Evolutionary conservation across 2,113 vertebrate genomes (phyloP).

Genomic region (Lanius collurio): DNA sequence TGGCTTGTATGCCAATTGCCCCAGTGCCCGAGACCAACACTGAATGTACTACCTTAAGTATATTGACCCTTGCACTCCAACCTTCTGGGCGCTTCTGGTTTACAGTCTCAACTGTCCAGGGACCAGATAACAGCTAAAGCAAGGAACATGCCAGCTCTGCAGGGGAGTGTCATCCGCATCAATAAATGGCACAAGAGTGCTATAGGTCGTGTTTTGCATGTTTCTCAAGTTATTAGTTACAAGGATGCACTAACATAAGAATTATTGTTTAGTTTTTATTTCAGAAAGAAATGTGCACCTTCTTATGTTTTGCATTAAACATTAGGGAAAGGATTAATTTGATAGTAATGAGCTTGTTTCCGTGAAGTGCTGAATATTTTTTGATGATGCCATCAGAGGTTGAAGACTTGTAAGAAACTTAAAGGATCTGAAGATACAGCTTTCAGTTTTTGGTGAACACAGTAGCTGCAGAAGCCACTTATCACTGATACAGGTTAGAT

Average conservation of each 20-base stretch:
- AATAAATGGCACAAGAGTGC: neutral
- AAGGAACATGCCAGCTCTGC: neutral
- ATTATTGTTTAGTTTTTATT: neutral
- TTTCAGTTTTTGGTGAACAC: neutral
- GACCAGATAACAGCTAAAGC: neutral
- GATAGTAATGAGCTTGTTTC: neutral
- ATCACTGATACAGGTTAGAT: neutral
- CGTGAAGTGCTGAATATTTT: neutral
- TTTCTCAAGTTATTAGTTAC: neutral
- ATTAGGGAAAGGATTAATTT: neutral
- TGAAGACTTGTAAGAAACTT: neutral
- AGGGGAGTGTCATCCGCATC: neutral
- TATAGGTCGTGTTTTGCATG: neutral
- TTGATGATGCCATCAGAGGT: neutral
- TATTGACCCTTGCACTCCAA: slow-evolving; percentile 40
- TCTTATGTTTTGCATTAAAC: neutral
- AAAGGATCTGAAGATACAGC: neutral
- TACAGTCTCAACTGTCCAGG: neutral
- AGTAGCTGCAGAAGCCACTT: neutral
- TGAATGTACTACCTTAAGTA: slow-evolving; percentile 28
- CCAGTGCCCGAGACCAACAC: neutral
- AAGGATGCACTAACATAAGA: rapidly evolving
- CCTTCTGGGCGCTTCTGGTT: slow-evolving; percentile 24
- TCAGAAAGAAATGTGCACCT: neutral
- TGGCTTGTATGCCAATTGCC: neutral